Evolutionary conservation across 2,797 vertebrate species (phyloP), one percentile per base, ranked within the genome.

Genomic region (Malacoctenus gilli): DNA sequence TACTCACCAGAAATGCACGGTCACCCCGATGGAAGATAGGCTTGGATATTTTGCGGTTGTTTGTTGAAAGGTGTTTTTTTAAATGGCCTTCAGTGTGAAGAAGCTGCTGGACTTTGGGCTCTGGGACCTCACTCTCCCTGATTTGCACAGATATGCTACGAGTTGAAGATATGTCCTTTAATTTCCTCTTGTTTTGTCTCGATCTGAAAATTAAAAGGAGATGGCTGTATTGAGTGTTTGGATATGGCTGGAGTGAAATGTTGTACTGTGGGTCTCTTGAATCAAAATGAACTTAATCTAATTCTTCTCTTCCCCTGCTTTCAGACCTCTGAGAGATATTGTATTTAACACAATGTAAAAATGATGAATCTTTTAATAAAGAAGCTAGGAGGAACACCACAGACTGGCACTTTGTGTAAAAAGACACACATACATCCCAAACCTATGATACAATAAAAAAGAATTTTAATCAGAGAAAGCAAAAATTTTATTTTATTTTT

Each of bases 1-100:
- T 99, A 99, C 56, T 94, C 94, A 13, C 97, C 97, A 43, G 96
- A 99, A 89, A 98, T 98, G 94, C 97, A 99, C 73, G 83, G 87
- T 32, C 79, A 80, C 12, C 96, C 96, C 1, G 86, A 73, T 9
- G 93, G 95, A 75, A 94, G 91, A 84, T 98, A 93, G 52, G 11
- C 43, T 30, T 58, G 2, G 32, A 21, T n/a, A n/a, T 42, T 43
- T 22, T 14, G 22, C 4, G 5, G 23, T 38, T 65, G 34, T 20
- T 11, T 39, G 57, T 67, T 63, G 38, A 25, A 44, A 34, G 12
- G 22, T 46, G 30, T 51, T 47, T n/a, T n/a, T 60, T 38, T 68
- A 18, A 44, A 13, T 30, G 37, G 36, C 70, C 64, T 78, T 74
- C 47, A 8, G 14, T 69, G 44, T 64, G 19, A 74, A 39, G 48